phyloP scores from a whole-genome alignment of 1,140 invertebrate species.

The Hetaerina americana region DNA sequence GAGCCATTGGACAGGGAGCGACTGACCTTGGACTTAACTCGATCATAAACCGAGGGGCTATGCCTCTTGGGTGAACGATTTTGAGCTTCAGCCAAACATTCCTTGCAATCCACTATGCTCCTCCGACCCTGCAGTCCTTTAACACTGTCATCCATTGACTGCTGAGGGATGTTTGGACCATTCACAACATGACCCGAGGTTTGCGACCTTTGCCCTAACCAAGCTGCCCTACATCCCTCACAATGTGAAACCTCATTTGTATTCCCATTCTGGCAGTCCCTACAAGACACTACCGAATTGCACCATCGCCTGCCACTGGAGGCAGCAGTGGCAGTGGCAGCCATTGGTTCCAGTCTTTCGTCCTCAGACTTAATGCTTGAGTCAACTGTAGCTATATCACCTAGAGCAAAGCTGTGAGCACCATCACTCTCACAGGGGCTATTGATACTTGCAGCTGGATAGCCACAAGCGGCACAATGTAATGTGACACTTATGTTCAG shows the following conservation, averaged over 20 bases:
- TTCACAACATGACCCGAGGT: not conserved
- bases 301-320: not conserved
- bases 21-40: slow-evolving; percentile 42
- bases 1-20: slow-evolving; percentile 37
- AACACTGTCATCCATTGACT: not conserved
- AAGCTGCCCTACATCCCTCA: not conserved
- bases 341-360: not conserved
- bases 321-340: not conserved
- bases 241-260: not conserved
- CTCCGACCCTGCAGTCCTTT: not conserved
- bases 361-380: not conserved
- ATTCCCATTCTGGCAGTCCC: not conserved
- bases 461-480: slow-evolving; percentile 17
- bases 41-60: slow-evolving; percentile 40
- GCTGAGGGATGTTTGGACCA: not conserved
- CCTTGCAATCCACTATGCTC: slow-evolving; percentile 1
- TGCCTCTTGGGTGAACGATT: slow-evolving; percentile 36
- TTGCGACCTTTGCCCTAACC: not conserved
- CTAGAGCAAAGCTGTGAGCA: not conserved
- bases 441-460: not conserved
- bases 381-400: not conserved
- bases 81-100: slow-evolving; percentile 11
- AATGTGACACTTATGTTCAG: slow-evolving; percentile 20
- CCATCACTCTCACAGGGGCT: slow-evolving; percentile 5
- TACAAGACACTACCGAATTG: not conserved